A percentile compares a stretch with the other conserved stretches of the same genome.
Conservation (phyloP, 1,140 invertebrate genomes). For the Caenorhabditis latens region DNA sequence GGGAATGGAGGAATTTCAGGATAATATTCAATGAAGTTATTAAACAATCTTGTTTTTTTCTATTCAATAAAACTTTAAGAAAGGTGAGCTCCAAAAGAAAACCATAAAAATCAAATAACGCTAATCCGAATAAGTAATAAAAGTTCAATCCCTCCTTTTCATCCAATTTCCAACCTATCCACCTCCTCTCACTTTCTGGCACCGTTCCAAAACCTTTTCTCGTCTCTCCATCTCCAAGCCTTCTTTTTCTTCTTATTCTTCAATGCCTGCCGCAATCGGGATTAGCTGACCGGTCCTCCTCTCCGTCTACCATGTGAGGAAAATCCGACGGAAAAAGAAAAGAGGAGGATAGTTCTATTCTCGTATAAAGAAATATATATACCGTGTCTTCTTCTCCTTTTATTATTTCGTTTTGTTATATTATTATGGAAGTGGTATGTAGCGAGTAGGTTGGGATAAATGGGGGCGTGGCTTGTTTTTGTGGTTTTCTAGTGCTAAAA, state of each 20-base stretch:
- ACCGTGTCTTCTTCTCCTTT: background rate
- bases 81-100: no score
- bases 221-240: background rate
- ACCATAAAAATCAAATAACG: no score
- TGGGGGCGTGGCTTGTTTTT: no score
- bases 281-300: constrained; percentile 47
- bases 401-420: background rate
- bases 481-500: no score
- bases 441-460: background rate
- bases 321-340: background rate
- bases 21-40: background rate
- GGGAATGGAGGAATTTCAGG: no score
- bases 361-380: background rate
- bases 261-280: background rate
- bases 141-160: background rate
- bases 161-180: background rate
- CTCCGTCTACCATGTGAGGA: background rate
- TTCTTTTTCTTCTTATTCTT: background rate
- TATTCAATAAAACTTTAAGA: no score
- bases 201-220: constrained; percentile 23
- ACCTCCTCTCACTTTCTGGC: constrained; percentile 32
- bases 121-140: background rate
- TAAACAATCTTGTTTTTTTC: background rate
- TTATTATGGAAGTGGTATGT: background rate
- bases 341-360: background rate